Evolutionary conservation across 1,140 invertebrate genomes (phyloP), one percentile per base, ranked within the genome.

Genomic region (Mya arenaria): DNA sequence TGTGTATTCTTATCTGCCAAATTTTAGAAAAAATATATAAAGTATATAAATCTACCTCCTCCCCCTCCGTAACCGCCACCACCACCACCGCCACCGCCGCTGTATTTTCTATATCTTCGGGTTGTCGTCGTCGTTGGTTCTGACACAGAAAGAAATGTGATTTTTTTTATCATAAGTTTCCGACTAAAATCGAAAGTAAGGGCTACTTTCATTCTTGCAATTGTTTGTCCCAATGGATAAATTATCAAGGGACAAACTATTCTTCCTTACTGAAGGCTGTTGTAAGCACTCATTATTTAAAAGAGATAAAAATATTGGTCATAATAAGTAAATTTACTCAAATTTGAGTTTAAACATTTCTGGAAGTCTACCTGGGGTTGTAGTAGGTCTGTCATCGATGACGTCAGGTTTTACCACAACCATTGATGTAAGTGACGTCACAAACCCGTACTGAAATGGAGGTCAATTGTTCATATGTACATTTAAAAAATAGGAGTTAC

Each of bases 391-490:
- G 17, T 73, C 73, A 6, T 84, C 71, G 10, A 84, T 58, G 17
- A 88, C 74, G 36, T 93, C 88, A 25, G 95, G 95, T 86, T 95
- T 96, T 3, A 95, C 95, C 1, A 96, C 95, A 13, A 96, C 95
- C 82, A 96, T 92, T 0, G 95, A 96, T 23, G 95, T 96, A 32
- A 96, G 90, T 2, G 95, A 94, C 0, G 95, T 96, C 0, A 96
- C 95, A 88, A 96, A 96, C n/a, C 94, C 94, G 84, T 96, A 96
- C 94, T 95, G 90, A 48, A 84, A 86, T 19, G 58, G 15, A 78
- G 44, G 36, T 8, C 34, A 13, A n/a, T n/a, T n/a, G n/a, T n/a
- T n/a, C n/a, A n/a, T n/a, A n/a, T n/a, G n/a, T n/a, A n/a, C n/a
- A n/a, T n/a, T n/a, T n/a, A n/a, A n/a, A n/a, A n/a, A n/a, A n/a